Percentiles rank a stretch among this genome's conserved stretches.
Conservation (phyloP, 2,888 invertebrate species). For the Salticus scenicus region DNA sequence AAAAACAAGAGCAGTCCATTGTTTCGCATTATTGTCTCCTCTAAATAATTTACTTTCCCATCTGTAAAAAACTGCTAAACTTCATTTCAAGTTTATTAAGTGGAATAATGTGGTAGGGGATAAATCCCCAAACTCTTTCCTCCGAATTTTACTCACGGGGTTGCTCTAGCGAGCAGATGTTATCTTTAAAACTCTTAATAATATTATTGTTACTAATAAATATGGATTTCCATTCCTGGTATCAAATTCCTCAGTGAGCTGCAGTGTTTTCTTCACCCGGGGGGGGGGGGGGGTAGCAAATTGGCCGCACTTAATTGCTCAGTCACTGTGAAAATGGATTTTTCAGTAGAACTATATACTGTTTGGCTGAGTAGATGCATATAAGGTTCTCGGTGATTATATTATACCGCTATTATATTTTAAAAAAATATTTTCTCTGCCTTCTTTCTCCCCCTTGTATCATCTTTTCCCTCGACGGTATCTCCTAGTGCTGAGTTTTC, state of each 20-base stretch:
- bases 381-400: slow-evolving; percentile 28
- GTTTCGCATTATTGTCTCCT: too few species aligned
- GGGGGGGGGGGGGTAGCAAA: slow-evolving; percentile 24
- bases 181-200: not conserved
- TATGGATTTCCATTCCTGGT: not conserved
- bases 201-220: slow-evolving; percentile 5
- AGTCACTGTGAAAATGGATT: slow-evolving; percentile 26
- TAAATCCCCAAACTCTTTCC: not conserved
- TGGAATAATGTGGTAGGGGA: not conserved
- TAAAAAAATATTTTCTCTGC: slow-evolving; percentile 7
- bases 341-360: slow-evolving; percentile 22
- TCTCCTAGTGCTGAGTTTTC: not conserved
- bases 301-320: slow-evolving; percentile 44
- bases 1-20: too few species aligned
- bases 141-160: not conserved
- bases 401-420: slow-evolving; percentile 9
- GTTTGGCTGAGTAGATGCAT: slow-evolving; percentile 7
- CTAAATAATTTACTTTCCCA: too few species aligned
- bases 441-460: not conserved
- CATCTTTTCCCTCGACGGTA: slow-evolving; percentile 4
- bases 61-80: not conserved
- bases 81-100: not conserved
- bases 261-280: not conserved
- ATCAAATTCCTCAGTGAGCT: not conserved
- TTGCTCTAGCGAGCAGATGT: not conserved